These are phyloP conservation scores for Peromyscus nudipes DNA, from an alignment of 2,797 vertebrate genomes.

Conservation along the genomic window DNA sequence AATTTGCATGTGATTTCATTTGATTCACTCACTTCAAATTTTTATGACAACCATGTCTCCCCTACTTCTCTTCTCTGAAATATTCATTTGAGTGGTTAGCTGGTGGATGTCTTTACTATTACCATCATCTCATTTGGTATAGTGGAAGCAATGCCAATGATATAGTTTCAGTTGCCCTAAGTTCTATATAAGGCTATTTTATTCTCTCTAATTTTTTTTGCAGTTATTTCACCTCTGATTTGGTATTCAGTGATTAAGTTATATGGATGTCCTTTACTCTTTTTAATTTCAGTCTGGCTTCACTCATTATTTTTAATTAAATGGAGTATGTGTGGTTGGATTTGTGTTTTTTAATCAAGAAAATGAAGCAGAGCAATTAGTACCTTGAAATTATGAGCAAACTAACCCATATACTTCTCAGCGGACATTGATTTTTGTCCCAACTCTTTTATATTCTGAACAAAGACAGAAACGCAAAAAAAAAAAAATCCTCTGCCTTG, in stretches of 20 bases:
- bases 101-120: neutral
- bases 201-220: neutral
- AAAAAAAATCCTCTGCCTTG: constrained; percentile 40
- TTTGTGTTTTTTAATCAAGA: constrained; percentile 74
- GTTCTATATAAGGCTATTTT: neutral
- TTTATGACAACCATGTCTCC: neutral
- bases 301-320: constrained; percentile 76
- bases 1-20: neutral
- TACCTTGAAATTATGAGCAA: constrained; percentile 74
- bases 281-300: constrained; percentile 64
- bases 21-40: neutral
- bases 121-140: neutral
- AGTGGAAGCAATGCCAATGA: neutral
- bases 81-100: neutral
- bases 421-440: constrained; percentile 47
- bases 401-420: constrained; percentile 37
- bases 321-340: constrained; percentile 54
- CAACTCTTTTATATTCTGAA: constrained; percentile 67
- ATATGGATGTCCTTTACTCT: neutral
- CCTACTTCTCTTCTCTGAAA: neutral
- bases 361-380: constrained; percentile 68
- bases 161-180: neutral
- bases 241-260: constrained; percentile 28
- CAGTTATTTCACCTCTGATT: constrained; percentile 1
- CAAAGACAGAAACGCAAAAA: constrained; percentile 55